phyloP scores from a whole-genome alignment of 2,888 invertebrate species.

The Drosophila koepferae region DNA sequence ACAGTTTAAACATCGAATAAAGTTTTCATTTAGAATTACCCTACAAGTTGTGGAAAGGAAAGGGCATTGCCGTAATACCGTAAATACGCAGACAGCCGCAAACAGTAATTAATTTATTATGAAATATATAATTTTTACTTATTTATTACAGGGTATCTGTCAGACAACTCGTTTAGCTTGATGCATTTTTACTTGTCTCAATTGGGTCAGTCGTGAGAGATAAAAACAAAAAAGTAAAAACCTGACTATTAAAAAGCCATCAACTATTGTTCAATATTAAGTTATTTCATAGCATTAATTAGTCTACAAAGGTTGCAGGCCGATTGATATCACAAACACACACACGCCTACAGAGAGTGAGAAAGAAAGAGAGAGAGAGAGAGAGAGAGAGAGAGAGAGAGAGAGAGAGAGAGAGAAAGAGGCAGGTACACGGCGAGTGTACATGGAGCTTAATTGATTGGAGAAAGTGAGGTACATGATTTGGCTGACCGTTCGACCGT shows the following conservation, averaged over 20 bases:
- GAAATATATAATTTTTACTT: not conserved
- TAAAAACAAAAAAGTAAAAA: constrained; percentile 52
- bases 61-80: no score
- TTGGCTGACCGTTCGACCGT: constrained; percentile 45
- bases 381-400: constrained; percentile 2
- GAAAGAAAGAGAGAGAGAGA: constrained; percentile 16
- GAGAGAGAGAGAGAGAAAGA: constrained; percentile 3
- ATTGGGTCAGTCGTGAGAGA: constrained; percentile 67
- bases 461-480: constrained; percentile 71
- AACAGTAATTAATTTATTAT: not conserved
- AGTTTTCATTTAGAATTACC: no score
- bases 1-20: no score
- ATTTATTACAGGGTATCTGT: constrained; percentile 24
- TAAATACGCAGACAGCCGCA: no score
- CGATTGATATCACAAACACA: constrained; percentile 64
- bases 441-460: constrained; percentile 74
- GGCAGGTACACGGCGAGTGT: constrained; percentile 34
- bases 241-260: constrained; percentile 71
- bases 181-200: constrained; percentile 31
- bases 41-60: no score
- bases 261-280: constrained; percentile 78
- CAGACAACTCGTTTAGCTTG: not conserved
- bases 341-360: constrained; percentile 10
- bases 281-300: constrained; percentile 76
- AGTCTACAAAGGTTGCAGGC: constrained; percentile 48